Evolutionary conservation across 2,797 vertebrate genomes (phyloP).

Genomic region (Gymnopithys bicolor): DNA sequence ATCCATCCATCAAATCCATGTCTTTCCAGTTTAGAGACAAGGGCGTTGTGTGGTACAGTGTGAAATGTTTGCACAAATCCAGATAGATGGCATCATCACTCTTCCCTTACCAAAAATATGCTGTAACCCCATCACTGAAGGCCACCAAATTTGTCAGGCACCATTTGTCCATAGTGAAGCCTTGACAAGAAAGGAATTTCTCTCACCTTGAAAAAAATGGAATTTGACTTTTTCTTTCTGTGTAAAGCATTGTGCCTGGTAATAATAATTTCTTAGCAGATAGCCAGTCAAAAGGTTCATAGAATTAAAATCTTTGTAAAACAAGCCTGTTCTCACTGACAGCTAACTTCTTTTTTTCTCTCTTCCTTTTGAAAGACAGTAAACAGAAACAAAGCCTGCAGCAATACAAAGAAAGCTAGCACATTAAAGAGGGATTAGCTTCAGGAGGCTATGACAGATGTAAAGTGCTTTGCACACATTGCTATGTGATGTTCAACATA

Average conservation of each 20-base stretch:
- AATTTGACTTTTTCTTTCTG: constrained; percentile 24
- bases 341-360: constrained; percentile 23
- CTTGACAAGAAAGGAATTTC: neutral
- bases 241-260: neutral
- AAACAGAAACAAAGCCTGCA: constrained; percentile 70
- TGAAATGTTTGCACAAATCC: neutral
- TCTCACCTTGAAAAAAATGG: constrained; percentile 3
- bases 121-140: neutral
- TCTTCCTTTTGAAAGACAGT: constrained; percentile 37
- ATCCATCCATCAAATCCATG: neutral
- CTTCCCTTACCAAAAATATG: neutral
- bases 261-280: constrained; percentile 33
- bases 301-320: constrained; percentile 46
- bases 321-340: constrained; percentile 35
- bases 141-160: neutral
- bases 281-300: constrained; percentile 45
- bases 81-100: neutral
- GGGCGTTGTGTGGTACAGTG: neutral
- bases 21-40: neutral
- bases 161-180: neutral
- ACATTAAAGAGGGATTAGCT: constrained; percentile 70
- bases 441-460: constrained; percentile 70
- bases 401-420: constrained; percentile 52
- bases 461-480: constrained; percentile 66
- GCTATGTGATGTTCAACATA: constrained; percentile 74